Percentiles rank a stretch among this genome's conserved stretches.
Conservation (phyloP, 2,888 invertebrate genomes). For the Caenorhabditis parvicauda region DNA sequence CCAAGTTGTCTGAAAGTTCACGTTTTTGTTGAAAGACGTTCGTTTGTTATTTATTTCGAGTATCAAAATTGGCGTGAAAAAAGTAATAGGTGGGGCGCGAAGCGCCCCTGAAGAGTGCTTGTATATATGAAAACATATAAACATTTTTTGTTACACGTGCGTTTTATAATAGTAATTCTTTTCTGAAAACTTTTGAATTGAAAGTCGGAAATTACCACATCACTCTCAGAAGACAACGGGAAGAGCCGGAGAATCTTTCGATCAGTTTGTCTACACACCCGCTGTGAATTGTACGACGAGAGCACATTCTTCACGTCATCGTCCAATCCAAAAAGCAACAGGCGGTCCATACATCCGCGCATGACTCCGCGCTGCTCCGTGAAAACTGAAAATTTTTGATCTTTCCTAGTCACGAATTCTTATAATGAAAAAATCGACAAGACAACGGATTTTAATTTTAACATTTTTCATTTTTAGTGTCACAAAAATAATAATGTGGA, state of each 20-base stretch:
- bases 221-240: constrained; percentile 38
- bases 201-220: constrained; percentile 41
- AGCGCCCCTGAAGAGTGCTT: no score
- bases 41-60: no score
- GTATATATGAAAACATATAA: no score
- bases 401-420: no score
- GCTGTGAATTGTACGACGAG: constrained; percentile 8
- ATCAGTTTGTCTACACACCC: constrained; percentile 43
- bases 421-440: background rate
- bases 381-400: constrained; percentile 9
- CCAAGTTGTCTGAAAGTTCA: no score
- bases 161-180: no score
- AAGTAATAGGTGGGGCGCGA: no score
- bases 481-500: no score
- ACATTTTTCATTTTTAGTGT: background rate
- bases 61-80: no score
- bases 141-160: no score
- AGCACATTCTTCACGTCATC: constrained; percentile 45
- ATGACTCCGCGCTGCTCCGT: constrained; percentile 38
- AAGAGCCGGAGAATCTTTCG: constrained; percentile 46
- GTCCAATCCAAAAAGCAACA: constrained; percentile 51
- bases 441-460: background rate
- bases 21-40: no score
- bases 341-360: constrained; percentile 52
- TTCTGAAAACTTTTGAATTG: constrained; percentile 1